These are phyloP conservation scores for Macrosteles quadrilineatus DNA, from an alignment of 1,140 invertebrate genomes.

Conservation along the genomic window DNA sequence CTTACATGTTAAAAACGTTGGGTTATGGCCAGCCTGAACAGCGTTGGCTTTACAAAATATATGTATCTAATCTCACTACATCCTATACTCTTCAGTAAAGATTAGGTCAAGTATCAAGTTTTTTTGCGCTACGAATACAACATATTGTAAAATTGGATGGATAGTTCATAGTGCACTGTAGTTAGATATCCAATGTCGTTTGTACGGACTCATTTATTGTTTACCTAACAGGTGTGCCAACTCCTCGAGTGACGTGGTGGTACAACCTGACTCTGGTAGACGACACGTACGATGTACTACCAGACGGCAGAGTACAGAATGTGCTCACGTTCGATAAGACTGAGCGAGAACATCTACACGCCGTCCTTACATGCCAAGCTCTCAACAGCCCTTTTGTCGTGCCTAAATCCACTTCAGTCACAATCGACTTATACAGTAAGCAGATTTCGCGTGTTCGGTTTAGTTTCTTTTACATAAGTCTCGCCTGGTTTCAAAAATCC, in stretches of 20 bases:
- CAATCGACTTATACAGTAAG: slow-evolving; percentile 79
- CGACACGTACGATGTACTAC: slow-evolving; percentile 62
- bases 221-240: slow-evolving; percentile 68
- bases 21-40: too few relatives aligned
- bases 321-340: slow-evolving; percentile 64
- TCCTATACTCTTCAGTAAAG: too few relatives aligned
- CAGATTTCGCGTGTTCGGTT: slow-evolving; percentile 39
- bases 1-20: too few relatives aligned
- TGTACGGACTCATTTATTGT: too few relatives aligned
- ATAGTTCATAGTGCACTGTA: too few relatives aligned
- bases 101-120: too few relatives aligned
- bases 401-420: slow-evolving; percentile 71
- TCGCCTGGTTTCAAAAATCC: too few relatives aligned
- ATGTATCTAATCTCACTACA: too few relatives aligned
- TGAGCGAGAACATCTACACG: slow-evolving; percentile 65
- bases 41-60: too few relatives aligned
- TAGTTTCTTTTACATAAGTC: background rate
- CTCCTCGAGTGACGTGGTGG: slow-evolving; percentile 79
- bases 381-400: slow-evolving; percentile 74
- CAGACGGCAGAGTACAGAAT: slow-evolving; percentile 65
- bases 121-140: too few relatives aligned
- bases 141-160: too few relatives aligned
- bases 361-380: slow-evolving; percentile 72
- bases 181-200: too few relatives aligned
- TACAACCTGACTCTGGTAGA: slow-evolving; percentile 69